Percentiles rank a stretch among this genome's conserved stretches.
phyloP scores from a whole-genome alignment of 2,888 invertebrate species.

The Machimus atricapillus region DNA sequence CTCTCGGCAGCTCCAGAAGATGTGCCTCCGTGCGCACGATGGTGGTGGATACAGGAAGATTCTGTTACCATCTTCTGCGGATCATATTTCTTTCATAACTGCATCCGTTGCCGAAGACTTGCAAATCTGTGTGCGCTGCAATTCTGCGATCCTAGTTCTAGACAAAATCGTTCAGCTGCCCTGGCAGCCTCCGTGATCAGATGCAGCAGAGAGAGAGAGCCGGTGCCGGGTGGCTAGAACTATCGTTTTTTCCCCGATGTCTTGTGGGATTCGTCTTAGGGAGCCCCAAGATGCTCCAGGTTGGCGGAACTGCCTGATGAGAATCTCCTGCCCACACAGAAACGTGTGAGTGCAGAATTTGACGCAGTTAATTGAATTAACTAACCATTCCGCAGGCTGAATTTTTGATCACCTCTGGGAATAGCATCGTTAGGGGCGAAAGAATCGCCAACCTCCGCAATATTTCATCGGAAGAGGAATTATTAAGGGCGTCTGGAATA shows the following conservation, averaged over 20 bases:
- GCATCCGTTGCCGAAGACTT: constrained; percentile 29
- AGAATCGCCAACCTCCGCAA: not conserved
- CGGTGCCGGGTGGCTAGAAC: not conserved
- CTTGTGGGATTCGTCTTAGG: constrained; percentile 13
- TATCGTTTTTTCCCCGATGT: not conserved
- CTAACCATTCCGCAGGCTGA: not conserved
- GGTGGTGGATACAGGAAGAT: constrained; percentile 13
- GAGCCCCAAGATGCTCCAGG: not conserved
- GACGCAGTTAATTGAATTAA: constrained; percentile 40
- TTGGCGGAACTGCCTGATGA: constrained; percentile 21
- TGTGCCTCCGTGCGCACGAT: constrained; percentile 19
- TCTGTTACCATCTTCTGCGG: constrained; percentile 31
- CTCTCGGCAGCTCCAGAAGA: constrained; percentile 2
- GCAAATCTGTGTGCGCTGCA: constrained; percentile 8
- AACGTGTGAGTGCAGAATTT: constrained; percentile 37
- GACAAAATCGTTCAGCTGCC: constrained; percentile 8
- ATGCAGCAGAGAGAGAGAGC: not conserved
- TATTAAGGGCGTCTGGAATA: not conserved
- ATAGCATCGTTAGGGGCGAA: not conserved
- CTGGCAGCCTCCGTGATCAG: not conserved
- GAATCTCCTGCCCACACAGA: constrained; percentile 32
- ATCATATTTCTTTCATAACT: constrained; percentile 43
- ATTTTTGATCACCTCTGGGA: constrained; percentile 34
- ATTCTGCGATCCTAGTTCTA: constrained; percentile 21
- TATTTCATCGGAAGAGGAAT: not conserved